Base-by-base conservation (phyloP, 2,797 vertebrate species). In the Poeciliopsis infans region DNA sequence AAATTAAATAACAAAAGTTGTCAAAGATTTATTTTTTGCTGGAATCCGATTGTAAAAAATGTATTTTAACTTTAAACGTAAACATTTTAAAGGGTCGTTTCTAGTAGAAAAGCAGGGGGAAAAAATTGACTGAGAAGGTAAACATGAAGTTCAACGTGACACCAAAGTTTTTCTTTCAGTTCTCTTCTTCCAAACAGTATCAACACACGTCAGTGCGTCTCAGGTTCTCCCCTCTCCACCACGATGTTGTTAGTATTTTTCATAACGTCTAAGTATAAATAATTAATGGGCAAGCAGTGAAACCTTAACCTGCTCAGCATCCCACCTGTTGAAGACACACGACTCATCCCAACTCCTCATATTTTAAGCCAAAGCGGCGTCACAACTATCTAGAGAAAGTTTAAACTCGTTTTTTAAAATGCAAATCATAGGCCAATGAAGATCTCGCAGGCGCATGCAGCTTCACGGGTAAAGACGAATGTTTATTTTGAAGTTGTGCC, bases 221-320 rank as follows among this genome's bases (percentile, higher is more conserved):
- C 85, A 7, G 70, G 77, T 90, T 91, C 85, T 72, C 79, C 33
- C 43, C 25, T 76, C 79, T 79, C 64, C 80, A 45, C 55, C 68
- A 25, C 83, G 28, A 81, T 92, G 92, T 87, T 93, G 91, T 93
- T 94, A 61, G 43, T 72, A 91, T 92, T 94, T 93, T 94, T 88
- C 91, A 94, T 91, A 94, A 95, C 92, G 87, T 89, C 91, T 57
- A 51, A n/a, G 83, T 39, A 33, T 96, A 82, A 95, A 96, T 96
- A 94, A 95, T 96, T 94, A 90, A 96, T 95, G 93, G 86, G 77
- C 5, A 43, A 92, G 93, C 91, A 86, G 79, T 91, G 92, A 93
- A 93, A 94, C 91, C 88, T 91, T 89, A 85, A 84, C 90, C 89
- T 83, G 75, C 72, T 57, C 92, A 85, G 91, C 84, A 84, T 94